Evolutionary conservation across 2,797 vertebrate species (phyloP).

Genomic region (Gila robusta): DNA sequence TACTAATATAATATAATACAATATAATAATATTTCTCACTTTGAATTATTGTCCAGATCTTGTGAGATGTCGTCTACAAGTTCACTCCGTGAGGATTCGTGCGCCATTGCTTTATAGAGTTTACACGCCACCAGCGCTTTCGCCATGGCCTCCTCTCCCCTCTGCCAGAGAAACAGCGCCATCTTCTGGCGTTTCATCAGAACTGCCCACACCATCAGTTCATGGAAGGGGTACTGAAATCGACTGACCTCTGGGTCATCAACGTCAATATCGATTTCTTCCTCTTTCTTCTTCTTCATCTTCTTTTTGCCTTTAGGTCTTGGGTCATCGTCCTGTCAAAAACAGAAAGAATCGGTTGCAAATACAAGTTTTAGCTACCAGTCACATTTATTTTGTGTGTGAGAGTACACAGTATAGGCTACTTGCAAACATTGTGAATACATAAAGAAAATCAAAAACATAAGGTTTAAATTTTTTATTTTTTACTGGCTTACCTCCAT

Average conservation of each 20-base stretch:
- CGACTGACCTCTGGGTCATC: slow-evolving; percentile 94
- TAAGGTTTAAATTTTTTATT: neutral
- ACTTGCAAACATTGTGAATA: neutral
- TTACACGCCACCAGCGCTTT: slow-evolving; percentile 97
- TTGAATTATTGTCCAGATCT: slow-evolving; percentile 97
- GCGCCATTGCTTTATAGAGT: slow-evolving; percentile 95
- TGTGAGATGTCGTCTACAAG: slow-evolving; percentile 97
- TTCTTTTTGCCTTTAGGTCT: slow-evolving; percentile 88
- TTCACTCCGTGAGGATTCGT: slow-evolving; percentile 94
- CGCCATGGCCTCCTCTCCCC: slow-evolving; percentile 95
- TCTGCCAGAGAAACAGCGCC: slow-evolving; percentile 95
- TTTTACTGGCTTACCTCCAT: slow-evolving; percentile 88
- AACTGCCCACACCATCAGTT: slow-evolving; percentile 97
- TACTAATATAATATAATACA: neutral
- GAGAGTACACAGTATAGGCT: neutral
- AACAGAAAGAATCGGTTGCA: neutral
- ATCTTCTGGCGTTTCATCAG: slow-evolving; percentile 96
- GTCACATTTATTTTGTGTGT: neutral
- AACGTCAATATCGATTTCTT: slow-evolving; percentile 90
- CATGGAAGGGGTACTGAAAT: slow-evolving; percentile 93
- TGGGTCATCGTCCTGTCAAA: slow-evolving; percentile 88
- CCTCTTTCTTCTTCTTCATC: slow-evolving; percentile 93
- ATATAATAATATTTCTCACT: slow-evolving; percentile 77
- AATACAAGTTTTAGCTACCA: neutral
- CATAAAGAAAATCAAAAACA: neutral